phyloP scores from a whole-genome alignment of 64 coral and sea anemone species.

The Stylophora pistillata region DNA sequence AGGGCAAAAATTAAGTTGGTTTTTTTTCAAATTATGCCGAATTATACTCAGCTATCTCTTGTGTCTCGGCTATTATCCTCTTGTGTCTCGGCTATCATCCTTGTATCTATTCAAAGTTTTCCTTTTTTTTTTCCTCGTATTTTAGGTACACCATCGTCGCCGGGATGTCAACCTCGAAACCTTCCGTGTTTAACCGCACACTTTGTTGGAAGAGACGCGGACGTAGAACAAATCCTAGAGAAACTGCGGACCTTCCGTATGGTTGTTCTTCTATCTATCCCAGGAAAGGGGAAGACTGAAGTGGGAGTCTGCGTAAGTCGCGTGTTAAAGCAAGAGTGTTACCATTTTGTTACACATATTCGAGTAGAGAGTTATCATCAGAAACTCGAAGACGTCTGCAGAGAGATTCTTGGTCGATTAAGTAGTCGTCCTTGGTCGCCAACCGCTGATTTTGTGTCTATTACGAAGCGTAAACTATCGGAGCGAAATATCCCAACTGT shows the following conservation, averaged over 20 bases:
- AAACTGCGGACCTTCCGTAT: neutral
- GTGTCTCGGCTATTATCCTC: neutral
- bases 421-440: neutral
- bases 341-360: neutral
- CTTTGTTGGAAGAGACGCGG: neutral
- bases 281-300: constrained; percentile 17
- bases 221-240: neutral
- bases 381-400: neutral
- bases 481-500: too few relatives aligned
- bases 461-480: neutral
- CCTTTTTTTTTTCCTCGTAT: neutral
- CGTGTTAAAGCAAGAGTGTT: neutral
- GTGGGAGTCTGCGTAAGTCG: neutral
- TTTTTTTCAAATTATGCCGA: too few relatives aligned
- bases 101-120: neutral
- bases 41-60: too few relatives aligned
- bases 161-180: neutral
- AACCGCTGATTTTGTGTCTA: neutral
- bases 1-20: too few relatives aligned
- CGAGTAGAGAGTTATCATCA: neutral
- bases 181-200: neutral
- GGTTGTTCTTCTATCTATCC: neutral
- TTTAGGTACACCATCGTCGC: neutral
- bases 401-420: neutral
- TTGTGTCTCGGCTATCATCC: neutral